Base-by-base conservation (phyloP, 1,140 invertebrate species). In the Polypedilum vanderplanki region DNA sequence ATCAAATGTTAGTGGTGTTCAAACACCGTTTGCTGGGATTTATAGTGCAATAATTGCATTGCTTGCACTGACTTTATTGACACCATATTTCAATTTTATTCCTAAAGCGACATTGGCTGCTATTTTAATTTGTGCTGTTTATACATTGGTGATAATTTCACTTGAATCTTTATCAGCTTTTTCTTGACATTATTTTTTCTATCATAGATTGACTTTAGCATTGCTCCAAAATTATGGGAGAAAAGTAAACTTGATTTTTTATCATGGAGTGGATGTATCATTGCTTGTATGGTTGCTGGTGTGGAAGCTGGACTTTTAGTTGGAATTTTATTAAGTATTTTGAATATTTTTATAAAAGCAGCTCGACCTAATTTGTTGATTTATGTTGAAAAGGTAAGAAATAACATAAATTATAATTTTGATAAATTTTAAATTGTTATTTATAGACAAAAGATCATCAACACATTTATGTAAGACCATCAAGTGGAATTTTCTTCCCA, bases 261-360 rank as follows among this genome's bases (percentile, higher is more conserved):
- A 77, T 86, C 93, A 83, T 89, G 87, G 84, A 86, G 89, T 75
- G 87, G 90, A 7, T 96, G 94, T 40, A 94, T 96, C 78, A 78
- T 91, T 5, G 86, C 90, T 24, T 94, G 93, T 75, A 84, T 97
- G 18, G 81, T 87, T 20, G 86, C 90, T 75, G 92, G 93, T 7
- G 90, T 97, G 12, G 93, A 98, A 85, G 90, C 91, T 81, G 96
- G 95, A 73, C 93, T 98, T 79, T 84, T 97, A 15, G 87, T 92
- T 75, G 96, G 96, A 20, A 92, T 95, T 75, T 87, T 88, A 0
- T 86, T 94, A 33, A 93, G 93, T 80, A 86, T 97, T 57, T 84
- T 93, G 10, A 90, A 93, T 78, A 82, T 98, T 15, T 83, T 98
- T 7, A 91, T 93, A 81, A 88, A 90, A 3, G 88, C 92, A 75